Conservation (phyloP, 2,888 invertebrate genomes). For the Epicampocera succincta region DNA sequence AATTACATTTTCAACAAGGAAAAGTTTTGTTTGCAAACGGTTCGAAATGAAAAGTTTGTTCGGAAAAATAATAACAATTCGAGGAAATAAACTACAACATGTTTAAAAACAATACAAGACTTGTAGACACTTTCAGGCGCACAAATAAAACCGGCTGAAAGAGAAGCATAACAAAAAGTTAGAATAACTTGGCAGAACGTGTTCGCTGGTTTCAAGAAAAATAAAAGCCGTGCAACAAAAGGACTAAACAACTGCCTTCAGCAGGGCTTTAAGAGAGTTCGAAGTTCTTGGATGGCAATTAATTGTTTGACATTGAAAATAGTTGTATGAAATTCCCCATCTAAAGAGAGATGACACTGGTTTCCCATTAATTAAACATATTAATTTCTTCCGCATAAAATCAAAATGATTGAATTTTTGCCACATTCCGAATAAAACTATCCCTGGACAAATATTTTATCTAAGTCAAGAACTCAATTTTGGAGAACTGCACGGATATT, state of each 20-base stretch:
- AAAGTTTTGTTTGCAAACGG: slow-evolving; percentile 41
- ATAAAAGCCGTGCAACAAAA: neutral
- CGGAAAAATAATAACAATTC: slow-evolving; percentile 45
- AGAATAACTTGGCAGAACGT: slow-evolving; percentile 55
- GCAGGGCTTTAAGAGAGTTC: slow-evolving; percentile 31
- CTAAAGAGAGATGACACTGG: too few species aligned
- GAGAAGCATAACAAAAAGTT: slow-evolving; percentile 25
- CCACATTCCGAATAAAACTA: too few species aligned
- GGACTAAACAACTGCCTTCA: slow-evolving; percentile 8
- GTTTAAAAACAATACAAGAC: slow-evolving; percentile 52
- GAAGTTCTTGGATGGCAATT: too few species aligned
- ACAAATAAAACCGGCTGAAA: slow-evolving; percentile 13
- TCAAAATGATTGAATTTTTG: too few species aligned
- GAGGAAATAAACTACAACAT: slow-evolving; percentile 52
- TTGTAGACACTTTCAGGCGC: slow-evolving; percentile 23
- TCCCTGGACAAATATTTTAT: too few species aligned
- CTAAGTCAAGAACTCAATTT: too few species aligned
- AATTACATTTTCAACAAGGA: slow-evolving; percentile 64
- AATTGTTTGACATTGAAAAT: too few species aligned
- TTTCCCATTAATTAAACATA: too few species aligned
- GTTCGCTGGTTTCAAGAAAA: slow-evolving; percentile 4
- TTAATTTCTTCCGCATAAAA: too few species aligned
- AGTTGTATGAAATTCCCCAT: too few species aligned
- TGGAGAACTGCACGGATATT: too few species aligned
- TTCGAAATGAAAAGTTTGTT: slow-evolving; percentile 37